Evolutionary conservation across 1,140 invertebrate genomes (phyloP).

Genomic region (Papilio machaon): DNA sequence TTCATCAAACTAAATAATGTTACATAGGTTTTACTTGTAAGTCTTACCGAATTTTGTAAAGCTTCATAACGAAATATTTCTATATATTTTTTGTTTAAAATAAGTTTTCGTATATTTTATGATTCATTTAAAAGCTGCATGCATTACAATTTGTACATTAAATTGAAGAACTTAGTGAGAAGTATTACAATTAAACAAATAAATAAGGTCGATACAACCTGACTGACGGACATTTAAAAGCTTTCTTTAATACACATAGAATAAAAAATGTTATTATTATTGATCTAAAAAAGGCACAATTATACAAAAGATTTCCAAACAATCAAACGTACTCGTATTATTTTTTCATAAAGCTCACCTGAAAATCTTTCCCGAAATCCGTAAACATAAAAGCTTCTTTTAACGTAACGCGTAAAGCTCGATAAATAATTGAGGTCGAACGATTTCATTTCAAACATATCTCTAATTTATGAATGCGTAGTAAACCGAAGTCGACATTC

Average conservation of each 20-base stretch:
- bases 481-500: slow-evolving; percentile 27
- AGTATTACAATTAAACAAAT: not conserved
- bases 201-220: not conserved
- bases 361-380: slow-evolving; percentile 5
- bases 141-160: not conserved
- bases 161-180: not conserved
- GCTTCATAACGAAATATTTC: not conserved
- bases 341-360: slow-evolving; percentile 29
- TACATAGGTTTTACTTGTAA: not conserved
- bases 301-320: slow-evolving; percentile 24
- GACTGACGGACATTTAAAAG: slow-evolving; percentile 2
- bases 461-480: slow-evolving; percentile 38
- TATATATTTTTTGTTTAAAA: not conserved
- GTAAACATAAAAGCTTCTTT: slow-evolving; percentile 38
- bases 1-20: not conserved
- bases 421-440: slow-evolving; percentile 36
- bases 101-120: not conserved
- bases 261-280: not conserved
- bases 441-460: slow-evolving; percentile 36
- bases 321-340: slow-evolving; percentile 1
- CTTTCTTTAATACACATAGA: not conserved
- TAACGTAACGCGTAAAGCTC: slow-evolving; percentile 17
- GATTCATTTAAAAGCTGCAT: not conserved
- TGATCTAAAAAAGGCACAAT: not conserved
- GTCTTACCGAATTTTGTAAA: not conserved